Evolutionary conservation across 2,888 invertebrate genomes (phyloP), one percentile per base, ranked within the genome.

Genomic region (Hemistola chrysoprasaria): DNA sequence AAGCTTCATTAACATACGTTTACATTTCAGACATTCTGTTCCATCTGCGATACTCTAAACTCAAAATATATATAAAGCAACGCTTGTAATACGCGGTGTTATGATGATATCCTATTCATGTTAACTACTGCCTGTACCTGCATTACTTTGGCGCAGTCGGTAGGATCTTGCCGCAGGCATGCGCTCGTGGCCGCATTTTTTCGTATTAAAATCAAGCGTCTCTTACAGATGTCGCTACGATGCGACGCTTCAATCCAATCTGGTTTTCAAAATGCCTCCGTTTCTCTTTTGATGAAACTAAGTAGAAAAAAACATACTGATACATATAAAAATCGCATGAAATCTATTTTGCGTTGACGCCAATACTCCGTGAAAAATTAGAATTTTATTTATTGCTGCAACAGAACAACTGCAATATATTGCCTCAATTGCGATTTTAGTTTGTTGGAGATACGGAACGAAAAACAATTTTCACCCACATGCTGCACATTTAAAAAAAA

Each of bases 171-270:
- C 56, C 42, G 36, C 37, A 30, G 40, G 58, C 51, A 29, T 54
- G 46, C 36, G 46, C 36, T 43, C 49, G 23, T 30, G 26, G 28
- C 62, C 62, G 65, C 62, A 65, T 65, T 61, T 60, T 64, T 59
- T 56, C 56, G 72, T 71, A 78, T 71, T 77, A 74, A 74, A 77
- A 75, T 72, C 63, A 62, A 37, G 56, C 62, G 67, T 73, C 71
- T 48, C 57, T 48, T 57, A 63, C 77, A 74, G 76, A 69, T 73
- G 74, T 68, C 65, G 63, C 50, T 53, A 46, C 42, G 50, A 27
- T 10, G 22, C 31, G 35, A 64, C 62, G 53, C 49, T 54, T 58
- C 61, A 58, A 72, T 71, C 65, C 69, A 75, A 75, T 71, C 59
- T 54, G 57, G 53, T 51, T 64, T 62, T 71, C 56, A 65, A 71